phyloP scores from a whole-genome alignment of 2,113 vertebrate species.

The Gnathonemus longibarbis region DNA sequence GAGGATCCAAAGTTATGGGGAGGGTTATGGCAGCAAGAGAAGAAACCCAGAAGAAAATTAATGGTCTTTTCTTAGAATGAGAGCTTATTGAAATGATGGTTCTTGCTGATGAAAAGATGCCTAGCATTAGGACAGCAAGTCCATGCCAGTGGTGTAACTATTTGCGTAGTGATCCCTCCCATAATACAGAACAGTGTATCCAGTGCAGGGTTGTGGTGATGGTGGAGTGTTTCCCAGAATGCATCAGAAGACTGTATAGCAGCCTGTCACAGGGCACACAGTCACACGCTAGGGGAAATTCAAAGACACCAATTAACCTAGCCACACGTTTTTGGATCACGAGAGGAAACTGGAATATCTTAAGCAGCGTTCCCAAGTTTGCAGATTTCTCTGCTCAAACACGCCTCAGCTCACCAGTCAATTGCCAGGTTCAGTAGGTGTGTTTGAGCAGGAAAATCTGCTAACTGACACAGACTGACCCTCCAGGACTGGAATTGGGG shows the following conservation, averaged over 20 bases:
- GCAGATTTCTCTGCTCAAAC: neutral
- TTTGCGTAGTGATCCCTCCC: too few species aligned
- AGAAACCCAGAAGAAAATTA: neutral
- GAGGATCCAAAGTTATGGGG: neutral
- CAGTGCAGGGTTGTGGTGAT: neutral
- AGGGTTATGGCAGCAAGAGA: neutral
- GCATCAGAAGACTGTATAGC: neutral
- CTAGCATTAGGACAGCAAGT: too few species aligned
- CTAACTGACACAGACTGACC: neutral
- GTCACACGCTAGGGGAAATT: neutral
- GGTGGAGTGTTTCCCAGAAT: neutral
- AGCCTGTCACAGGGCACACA: neutral
- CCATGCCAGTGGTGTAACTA: too few species aligned
- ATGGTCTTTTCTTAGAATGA: neutral
- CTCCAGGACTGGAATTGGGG: neutral
- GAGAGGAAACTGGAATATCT: neutral
- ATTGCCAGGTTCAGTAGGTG: neutral
- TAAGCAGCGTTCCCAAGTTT: neutral
- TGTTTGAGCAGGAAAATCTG: neutral
- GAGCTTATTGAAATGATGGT: too few species aligned
- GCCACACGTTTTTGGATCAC: neutral
- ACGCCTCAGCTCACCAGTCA: neutral
- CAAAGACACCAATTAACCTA: neutral
- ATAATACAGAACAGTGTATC: neutral
- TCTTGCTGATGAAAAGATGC: too few species aligned